Evolutionary conservation across 1,140 invertebrate species (phyloP), one percentile per base, ranked within the genome.

Genomic region (Drosophila melanica): DNA sequence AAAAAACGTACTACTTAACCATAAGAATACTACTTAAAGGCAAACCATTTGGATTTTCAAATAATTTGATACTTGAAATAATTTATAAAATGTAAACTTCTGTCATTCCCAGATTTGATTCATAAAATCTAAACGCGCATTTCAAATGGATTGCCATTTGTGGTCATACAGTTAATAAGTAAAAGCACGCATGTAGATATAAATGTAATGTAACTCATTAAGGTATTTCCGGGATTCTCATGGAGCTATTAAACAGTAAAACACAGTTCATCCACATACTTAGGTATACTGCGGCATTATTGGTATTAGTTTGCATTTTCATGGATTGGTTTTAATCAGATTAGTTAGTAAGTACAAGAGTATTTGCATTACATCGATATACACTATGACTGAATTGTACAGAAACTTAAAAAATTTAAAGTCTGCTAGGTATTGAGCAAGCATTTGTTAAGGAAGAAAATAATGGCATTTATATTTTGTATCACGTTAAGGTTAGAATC

Each of bases 301-400:
- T 48, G 6, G 45, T n/a, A 6, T 27, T n/a, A 4, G 10, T 27
- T 47, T 48, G 14, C 14, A 5, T 20, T 35, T 35, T 11, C 8
- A 33, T 58, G 9, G 3, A 35, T 58, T 27, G 9, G n/a, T 30
- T 35, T 14, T 9, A 18, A 27, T 30, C 35, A 10, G 6, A 62
- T 48, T 53, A 10, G 11, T 10, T 42, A 35, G 2, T 44, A 44
- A 35, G 2, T 53, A 69, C 18, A n/a, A 18, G 41, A 39, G 11
- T 53, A 53, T 35, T 35, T 53, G 65, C 37, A 63, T 23, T 16
- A 16, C 48, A 62, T 62, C 39, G 39, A 63, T 18, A 53, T 54
- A 45, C 45, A 47, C 45, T 64, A 55, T 35, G 67, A 70, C 67
- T 70, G 67, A 70, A 47, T 41, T 70, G 57, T 70, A 64, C 42